phyloP scores from a whole-genome alignment of 2,113 vertebrate species.

The Macroglossus sobrinus region DNA sequence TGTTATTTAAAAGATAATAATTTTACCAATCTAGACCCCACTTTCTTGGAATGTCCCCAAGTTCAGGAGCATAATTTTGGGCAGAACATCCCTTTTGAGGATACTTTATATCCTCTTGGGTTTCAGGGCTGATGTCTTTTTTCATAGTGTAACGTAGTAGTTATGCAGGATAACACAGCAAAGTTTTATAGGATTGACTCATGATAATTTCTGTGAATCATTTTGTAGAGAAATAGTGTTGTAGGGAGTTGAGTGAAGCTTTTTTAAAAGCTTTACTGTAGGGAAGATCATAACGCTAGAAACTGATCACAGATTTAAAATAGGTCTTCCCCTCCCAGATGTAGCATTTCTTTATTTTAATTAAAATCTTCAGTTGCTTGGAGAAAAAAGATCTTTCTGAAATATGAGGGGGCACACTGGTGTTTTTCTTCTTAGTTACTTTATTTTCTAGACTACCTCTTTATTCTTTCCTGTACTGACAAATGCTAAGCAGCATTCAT shows the following conservation, averaged over 20 bases:
- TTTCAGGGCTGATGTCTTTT: not conserved
- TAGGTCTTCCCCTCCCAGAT: not conserved
- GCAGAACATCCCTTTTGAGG: not conserved
- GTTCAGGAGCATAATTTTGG: not conserved
- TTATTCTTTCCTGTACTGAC: not conserved
- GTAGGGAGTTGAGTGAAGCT: not conserved
- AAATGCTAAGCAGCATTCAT: not conserved
- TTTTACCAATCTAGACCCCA: not conserved
- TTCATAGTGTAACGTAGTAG: not conserved
- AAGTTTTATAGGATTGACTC: conserved; percentile 13
- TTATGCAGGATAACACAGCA: not conserved
- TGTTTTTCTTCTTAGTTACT: not conserved
- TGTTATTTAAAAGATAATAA: not conserved
- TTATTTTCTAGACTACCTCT: not conserved
- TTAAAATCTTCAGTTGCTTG: not conserved
- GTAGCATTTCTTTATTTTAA: not conserved
- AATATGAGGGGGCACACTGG: not conserved
- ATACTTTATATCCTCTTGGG: not conserved
- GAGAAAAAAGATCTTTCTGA: not conserved
- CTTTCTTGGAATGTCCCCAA: not conserved
- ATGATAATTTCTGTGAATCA: not conserved
- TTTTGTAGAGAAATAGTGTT: conserved; percentile 33
- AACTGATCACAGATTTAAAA: not conserved
- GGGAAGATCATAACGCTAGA: not conserved
- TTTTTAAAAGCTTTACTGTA: conserved; percentile 7